Evolutionary conservation across 2,797 vertebrate genomes (phyloP).

Genomic region (Trichosurus vulpecula): DNA sequence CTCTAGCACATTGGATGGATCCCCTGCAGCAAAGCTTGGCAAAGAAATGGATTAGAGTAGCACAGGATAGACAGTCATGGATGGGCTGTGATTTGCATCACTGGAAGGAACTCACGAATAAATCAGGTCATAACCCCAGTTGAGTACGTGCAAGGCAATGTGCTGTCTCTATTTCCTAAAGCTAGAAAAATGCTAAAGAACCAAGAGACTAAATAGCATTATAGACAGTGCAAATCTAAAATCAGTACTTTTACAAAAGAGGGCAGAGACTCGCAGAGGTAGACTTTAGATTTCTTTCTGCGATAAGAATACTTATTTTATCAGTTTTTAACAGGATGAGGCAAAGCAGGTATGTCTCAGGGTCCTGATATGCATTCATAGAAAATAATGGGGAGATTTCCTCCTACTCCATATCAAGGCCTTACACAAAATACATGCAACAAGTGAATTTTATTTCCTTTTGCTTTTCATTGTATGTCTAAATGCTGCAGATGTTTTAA

Average conservation of each 20-base stretch:
- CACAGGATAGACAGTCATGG: not conserved
- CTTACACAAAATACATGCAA: not conserved
- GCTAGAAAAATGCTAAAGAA: not conserved
- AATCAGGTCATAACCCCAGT: not conserved
- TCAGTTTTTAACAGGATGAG: conserved; percentile 2
- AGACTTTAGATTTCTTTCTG: not conserved
- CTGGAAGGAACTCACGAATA: not conserved
- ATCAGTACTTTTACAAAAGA: conserved; percentile 20
- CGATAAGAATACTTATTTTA: not conserved
- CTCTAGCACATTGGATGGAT: not conserved
- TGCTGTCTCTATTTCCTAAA: not conserved
- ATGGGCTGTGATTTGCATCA: not conserved
- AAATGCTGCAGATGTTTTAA: conserved; percentile 8
- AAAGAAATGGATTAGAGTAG: not conserved
- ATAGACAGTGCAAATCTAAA: not conserved
- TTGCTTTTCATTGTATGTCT: conserved; percentile 26
- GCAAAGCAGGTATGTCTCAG: not conserved
- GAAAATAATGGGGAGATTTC: conserved; percentile 24
- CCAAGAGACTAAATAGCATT: not conserved
- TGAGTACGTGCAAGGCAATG: not conserved
- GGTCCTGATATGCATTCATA: conserved; percentile 14
- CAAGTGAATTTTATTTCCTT: conserved; percentile 28
- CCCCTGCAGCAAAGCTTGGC: not conserved
- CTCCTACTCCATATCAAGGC: conserved; percentile 12
- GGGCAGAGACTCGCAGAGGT: not conserved